A percentile compares a stretch with the other conserved stretches of the same genome.
Evolutionary conservation across 2,113 vertebrate genomes (phyloP).

Genomic region (human): GRCh38 chr1:108017501-108018000

Average conservation of each 20-base stretch:
- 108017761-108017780: background rate
- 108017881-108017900: background rate
- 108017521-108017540: background rate
- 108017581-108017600: background rate
- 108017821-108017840: background rate
- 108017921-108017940: background rate
- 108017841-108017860: background rate
- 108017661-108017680: background rate
- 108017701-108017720: background rate
- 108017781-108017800: background rate
- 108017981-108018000: background rate
- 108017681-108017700: background rate
- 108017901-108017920: background rate
- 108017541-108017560: background rate
- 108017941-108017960: background rate
- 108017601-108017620: background rate
- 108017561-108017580: background rate
- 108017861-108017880: no score
- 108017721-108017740: background rate
- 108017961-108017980: background rate
- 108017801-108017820: background rate
- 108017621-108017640: background rate
- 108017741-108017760: background rate
- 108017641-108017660: background rate
- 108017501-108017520: background rate